A percentile compares a stretch with the other conserved stretches of the same genome.
These are phyloP conservation scores for Lydus trimaculatus DNA, from an alignment of 2,888 invertebrate species.

Conservation along the genomic window DNA sequence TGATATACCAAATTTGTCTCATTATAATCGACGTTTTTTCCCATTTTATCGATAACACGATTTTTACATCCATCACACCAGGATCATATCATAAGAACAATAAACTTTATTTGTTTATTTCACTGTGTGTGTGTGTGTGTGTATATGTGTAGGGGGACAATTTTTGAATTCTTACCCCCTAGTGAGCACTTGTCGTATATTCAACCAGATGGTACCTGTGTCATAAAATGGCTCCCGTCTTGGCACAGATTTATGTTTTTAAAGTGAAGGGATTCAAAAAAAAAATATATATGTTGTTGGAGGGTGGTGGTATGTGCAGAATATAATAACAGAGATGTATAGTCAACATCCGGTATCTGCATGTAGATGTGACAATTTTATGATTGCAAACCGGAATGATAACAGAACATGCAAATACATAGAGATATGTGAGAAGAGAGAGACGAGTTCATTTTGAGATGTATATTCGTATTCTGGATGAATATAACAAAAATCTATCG, in stretches of 20 bases:
- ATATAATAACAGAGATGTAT: background rate
- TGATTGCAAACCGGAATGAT: background rate
- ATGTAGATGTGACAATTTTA: conserved; percentile 3
- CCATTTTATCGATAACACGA: background rate
- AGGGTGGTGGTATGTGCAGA: background rate
- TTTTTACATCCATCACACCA: background rate
- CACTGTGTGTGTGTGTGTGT: background rate
- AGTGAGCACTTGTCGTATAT: conserved; percentile 12
- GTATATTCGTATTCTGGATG: background rate
- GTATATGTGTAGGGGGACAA: conserved; percentile 1
- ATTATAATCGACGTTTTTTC: too few relatives aligned
- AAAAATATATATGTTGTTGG: background rate
- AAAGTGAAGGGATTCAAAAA: background rate
- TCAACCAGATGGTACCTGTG: conserved; percentile 14
- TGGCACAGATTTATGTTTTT: conserved; percentile 8
- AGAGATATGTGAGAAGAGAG: background rate
- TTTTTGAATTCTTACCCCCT: conserved; percentile 15
- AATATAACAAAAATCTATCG: background rate
- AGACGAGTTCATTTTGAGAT: background rate
- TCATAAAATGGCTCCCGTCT: conserved; percentile 8
- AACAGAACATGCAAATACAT: background rate
- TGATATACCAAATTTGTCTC: too few relatives aligned
- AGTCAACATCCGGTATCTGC: background rate
- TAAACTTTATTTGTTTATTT: background rate
- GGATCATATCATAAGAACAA: background rate